Base-by-base conservation (phyloP, 2,888 invertebrate species). In the Cinara cedri region DNA sequence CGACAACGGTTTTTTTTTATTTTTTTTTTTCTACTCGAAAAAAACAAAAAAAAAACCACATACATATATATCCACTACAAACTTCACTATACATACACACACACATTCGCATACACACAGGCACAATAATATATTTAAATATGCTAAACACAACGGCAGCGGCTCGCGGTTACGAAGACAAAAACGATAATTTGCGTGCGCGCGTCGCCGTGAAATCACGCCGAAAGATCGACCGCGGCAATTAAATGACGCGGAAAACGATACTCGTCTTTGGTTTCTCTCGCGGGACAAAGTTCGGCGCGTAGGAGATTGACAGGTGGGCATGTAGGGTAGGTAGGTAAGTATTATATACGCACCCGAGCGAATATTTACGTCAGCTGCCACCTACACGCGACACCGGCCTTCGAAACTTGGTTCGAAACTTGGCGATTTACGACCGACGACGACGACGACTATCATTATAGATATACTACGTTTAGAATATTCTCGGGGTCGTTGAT, bases 161-260 rank as follows among this genome's bases (percentile, higher is more conserved):
- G 21, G 3, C 8, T n/a, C n/a, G 2, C 16, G 0, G n/a, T 1
- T 46, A 0, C 13, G 3, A 26, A 26, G 3, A 26, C 13, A 46
- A 72, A 49, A 62, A 34, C 62, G 49, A 60, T 14, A 19, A 1
- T 26, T 3, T 24, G 14, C 21, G 34, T 24, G 8, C 21, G 3
- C 34, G 34, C 34, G n/a, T n/a, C n/a, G n/a, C n/a, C 21, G 8
- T 14, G 14, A 46, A 54, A 65, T 21, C 21, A 16, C 21, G 9
- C 44, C 4, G 8, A 21, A 19, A 72, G 13, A 16, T 68, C n/a
- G 34, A 21, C 68, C 68, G 26, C 3, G 34, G 34, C 68, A 60
- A 68, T 76, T 68, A 76, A 76, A 57, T 60, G 34, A 49, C 49
- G 34, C 8, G 34, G 66, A 76, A 68, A 68, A 57, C 57, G n/a